Evolutionary conservation across 2,888 invertebrate species (phyloP).

Genomic region (Spodoptera exigua): DNA sequence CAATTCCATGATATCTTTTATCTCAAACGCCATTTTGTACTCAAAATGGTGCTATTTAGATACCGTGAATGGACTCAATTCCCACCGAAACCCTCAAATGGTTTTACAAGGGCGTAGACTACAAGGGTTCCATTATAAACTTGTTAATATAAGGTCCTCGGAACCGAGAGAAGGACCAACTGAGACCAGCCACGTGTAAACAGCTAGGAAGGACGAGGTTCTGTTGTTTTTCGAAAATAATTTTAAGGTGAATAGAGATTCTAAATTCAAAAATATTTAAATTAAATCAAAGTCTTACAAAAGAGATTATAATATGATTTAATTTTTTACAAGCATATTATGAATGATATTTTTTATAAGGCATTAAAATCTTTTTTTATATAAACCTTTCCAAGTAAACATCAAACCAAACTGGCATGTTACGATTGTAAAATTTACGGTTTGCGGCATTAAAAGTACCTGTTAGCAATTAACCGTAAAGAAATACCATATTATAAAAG

Average conservation of each 20-base stretch:
- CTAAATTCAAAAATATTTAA: no score
- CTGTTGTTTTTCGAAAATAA: background rate
- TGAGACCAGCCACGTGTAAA: slow-evolving; percentile 18
- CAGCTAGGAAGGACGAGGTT: background rate
- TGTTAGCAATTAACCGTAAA: no score
- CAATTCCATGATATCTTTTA: slow-evolving; percentile 3
- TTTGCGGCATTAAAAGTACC: no score
- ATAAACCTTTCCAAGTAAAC: no score
- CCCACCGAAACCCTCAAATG: slow-evolving; percentile 39
- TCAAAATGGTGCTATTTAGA: slow-evolving; percentile 4
- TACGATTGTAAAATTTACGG: no score
- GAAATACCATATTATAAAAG: no score
- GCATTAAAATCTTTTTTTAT: no score
- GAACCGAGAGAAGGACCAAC: slow-evolving; percentile 28
- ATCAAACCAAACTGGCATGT: no score
- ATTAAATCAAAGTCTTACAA: no score
- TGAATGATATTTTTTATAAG: no score
- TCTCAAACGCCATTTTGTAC: slow-evolving; percentile 6
- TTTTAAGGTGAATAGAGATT: background rate
- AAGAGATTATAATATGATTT: no score
- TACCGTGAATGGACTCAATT: slow-evolving; percentile 30
- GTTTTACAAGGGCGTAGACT: slow-evolving; percentile 28
- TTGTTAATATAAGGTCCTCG: slow-evolving; percentile 44
- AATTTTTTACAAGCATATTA: no score
- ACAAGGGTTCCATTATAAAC: slow-evolving; percentile 48